Evolutionary conservation across 2,888 invertebrate genomes (phyloP), one percentile per base, ranked within the genome.

Genomic region (Bombylius discolor): DNA sequence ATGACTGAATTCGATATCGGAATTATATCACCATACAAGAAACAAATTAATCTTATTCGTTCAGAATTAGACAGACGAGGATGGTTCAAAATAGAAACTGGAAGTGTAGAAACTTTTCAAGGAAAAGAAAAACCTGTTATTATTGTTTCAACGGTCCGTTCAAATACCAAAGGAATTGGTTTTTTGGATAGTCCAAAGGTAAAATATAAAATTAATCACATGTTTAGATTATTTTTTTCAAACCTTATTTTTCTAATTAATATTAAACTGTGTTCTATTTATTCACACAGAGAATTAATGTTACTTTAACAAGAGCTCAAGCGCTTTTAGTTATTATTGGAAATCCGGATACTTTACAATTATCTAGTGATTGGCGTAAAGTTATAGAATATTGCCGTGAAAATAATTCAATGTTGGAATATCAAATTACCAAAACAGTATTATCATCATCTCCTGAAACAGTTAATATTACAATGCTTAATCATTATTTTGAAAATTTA

Each of bases 31-130:
- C 82, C 82, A 0, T 83, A 82, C 62, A 77, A 69, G 56, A 68
- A 60, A 47, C 73, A 73, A 64, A 70, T 70, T 58, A 69, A 68
- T 56, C 70, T 72, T 52, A 75, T 76, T 59, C 68, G 67, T 55
- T 65, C 68, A 51, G 66, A 68, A 57, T 62, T 72, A n/a, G 65
- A 66, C 56, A 61, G 62, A 52, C 65, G 66, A 14, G 63, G 63
- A 48, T 68, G 65, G 64, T 62, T 63, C 58, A 68, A 77, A 5
- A 75, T 88, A 7, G 81, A 82, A 64, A 82, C 86, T 51, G 93
- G 92, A 1, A 87, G 92, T 0, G 89, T 90, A 2, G 93, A 94
- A 71, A 81, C 84, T 44, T 93, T 90, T 71, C 93, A 93, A 71
- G 93, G 93, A 1, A 85, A 87, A 61, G 93, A 94, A 71, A 85